Evolutionary conservation across 2,888 invertebrate genomes (phyloP).

Genomic region (Melipona beecheii): DNA sequence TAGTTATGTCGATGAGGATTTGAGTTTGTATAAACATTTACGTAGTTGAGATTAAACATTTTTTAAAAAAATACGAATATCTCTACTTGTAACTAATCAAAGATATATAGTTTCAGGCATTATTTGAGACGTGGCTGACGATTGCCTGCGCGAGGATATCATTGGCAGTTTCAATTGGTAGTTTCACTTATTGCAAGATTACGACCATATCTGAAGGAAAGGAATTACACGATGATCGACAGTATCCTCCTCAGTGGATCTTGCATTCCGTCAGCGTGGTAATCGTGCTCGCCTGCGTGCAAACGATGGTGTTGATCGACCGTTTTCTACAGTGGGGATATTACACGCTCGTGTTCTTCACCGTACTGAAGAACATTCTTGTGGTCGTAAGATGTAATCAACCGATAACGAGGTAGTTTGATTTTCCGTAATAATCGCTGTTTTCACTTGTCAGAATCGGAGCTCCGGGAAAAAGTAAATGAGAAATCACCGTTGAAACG

Average conservation of each 20-base stretch:
- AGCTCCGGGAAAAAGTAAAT: constrained; percentile 4
- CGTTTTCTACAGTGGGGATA: constrained; percentile 86
- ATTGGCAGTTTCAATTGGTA: constrained; percentile 75
- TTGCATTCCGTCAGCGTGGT: constrained; percentile 83
- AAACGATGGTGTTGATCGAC: constrained; percentile 85
- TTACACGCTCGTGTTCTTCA: constrained; percentile 86
- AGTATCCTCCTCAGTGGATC: constrained; percentile 78
- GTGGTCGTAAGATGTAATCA: constrained; percentile 80
- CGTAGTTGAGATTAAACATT: no score
- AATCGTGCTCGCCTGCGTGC: constrained; percentile 85
- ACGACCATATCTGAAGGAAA: constrained; percentile 31
- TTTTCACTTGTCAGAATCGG: background rate
- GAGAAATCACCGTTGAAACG: no score
- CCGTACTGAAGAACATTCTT: constrained; percentile 85
- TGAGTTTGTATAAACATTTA: no score
- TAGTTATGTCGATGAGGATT: no score
- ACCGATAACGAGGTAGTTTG: background rate
- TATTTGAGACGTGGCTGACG: constrained; percentile 83
- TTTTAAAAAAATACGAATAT: no score
- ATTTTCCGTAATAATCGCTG: background rate
- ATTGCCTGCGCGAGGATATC: constrained; percentile 76
- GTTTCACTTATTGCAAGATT: constrained; percentile 10
- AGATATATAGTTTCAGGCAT: constrained; percentile 66
- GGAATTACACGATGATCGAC: constrained; percentile 40
- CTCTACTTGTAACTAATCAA: no score